Evolutionary conservation across 2,797 vertebrate genomes (phyloP).

Genomic region (Siniperca obscura): DNA sequence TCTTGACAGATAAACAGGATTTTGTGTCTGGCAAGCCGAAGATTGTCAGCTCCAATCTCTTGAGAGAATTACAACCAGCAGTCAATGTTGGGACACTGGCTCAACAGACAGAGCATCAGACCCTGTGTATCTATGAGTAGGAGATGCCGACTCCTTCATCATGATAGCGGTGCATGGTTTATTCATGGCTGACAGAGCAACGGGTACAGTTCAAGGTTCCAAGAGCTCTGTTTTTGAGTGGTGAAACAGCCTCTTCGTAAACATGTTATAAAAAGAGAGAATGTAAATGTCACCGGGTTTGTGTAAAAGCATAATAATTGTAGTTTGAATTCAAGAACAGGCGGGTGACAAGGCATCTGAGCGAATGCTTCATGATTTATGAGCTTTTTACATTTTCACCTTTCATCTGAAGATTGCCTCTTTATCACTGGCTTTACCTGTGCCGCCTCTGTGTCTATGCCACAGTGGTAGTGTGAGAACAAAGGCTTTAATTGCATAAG

Average conservation of each 20-base stretch:
- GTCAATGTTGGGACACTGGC: conserved; percentile 72
- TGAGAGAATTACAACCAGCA: conserved; percentile 81
- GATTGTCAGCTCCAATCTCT: conserved; percentile 82
- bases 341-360: conserved; percentile 14
- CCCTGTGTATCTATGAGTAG: conserved; percentile 60
- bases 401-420: conserved; percentile 42
- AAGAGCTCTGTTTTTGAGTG: conserved; percentile 9
- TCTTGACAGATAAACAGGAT: conserved; percentile 84
- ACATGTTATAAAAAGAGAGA: conserved; percentile 29
- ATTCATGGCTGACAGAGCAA: conserved; percentile 58
- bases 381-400: conserved; percentile 51
- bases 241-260: conserved; percentile 31
- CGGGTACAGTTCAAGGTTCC: conserved; percentile 48
- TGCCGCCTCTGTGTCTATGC: background rate
- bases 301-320: conserved; percentile 48
- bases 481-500: conserved; percentile 50
- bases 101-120: conserved; percentile 63
- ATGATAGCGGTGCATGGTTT: conserved; percentile 58
- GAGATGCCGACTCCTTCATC: conserved; percentile 61
- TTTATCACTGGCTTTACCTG: conserved; percentile 23
- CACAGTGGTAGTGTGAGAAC: background rate
- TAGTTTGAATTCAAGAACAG: conserved; percentile 27
- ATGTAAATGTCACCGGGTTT: conserved; percentile 53
- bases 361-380: conserved; percentile 33
- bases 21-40: conserved; percentile 78